Evolutionary conservation across 1,140 invertebrate genomes (phyloP).

Genomic region (Scaptomyza pallida): DNA sequence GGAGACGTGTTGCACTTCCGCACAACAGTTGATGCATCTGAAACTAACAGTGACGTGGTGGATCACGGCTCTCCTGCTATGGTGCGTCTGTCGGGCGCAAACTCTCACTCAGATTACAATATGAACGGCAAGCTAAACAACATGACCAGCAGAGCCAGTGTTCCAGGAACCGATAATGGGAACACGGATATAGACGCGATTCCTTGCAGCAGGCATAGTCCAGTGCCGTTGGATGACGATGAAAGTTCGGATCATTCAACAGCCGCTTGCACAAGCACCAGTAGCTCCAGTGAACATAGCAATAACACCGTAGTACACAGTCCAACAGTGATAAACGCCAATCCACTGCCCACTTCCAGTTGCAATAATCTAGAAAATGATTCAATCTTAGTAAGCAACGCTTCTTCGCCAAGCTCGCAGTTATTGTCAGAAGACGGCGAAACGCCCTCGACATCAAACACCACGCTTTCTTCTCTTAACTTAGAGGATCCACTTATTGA

Average conservation of each 20-base stretch:
- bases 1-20: slow-evolving; percentile 47
- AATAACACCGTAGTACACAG: slow-evolving; percentile 80
- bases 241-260: slow-evolving; percentile 74
- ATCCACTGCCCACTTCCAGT: slow-evolving; percentile 32
- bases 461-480: slow-evolving; percentile 53
- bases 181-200: slow-evolving; percentile 45
- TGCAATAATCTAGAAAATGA: slow-evolving; percentile 51
- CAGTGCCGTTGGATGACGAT: slow-evolving; percentile 52
- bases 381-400: slow-evolving; percentile 19
- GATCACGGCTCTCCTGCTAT: slow-evolving; percentile 67
- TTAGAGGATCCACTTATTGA: slow-evolving; percentile 43
- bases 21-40: slow-evolving; percentile 18
- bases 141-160: slow-evolving; percentile 7
- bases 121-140: slow-evolving; percentile 65
- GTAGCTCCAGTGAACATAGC: slow-evolving; percentile 80
- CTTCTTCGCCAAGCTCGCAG: neutral
- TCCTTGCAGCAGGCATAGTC: slow-evolving; percentile 24
- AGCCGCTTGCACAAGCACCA: slow-evolving; percentile 76
- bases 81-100: slow-evolving; percentile 54
- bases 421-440: slow-evolving; percentile 11
- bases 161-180: slow-evolving; percentile 56
- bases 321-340: slow-evolving; percentile 55
- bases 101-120: slow-evolving; percentile 66
- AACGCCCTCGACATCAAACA: slow-evolving; percentile 44
- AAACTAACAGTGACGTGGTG: slow-evolving; percentile 59